Percentiles rank a stretch among this genome's conserved stretches.
Conservation (phyloP, 1,140 invertebrate genomes). For the Drosophila carrolli region DNA sequence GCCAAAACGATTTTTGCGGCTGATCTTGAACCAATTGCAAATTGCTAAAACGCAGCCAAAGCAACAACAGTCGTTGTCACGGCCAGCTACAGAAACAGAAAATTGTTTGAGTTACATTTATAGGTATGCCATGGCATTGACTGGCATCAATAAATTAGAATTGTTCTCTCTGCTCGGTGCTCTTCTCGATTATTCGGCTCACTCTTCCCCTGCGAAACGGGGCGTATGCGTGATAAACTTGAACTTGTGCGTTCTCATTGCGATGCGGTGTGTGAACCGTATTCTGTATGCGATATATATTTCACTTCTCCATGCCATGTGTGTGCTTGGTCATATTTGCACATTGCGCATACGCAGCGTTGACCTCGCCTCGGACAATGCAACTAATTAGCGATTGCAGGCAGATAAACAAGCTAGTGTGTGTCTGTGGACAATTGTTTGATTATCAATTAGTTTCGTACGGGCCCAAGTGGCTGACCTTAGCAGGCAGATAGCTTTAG, state of each 20-base stretch:
- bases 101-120: conserved; percentile 56
- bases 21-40: conserved; percentile 82
- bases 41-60: conserved; percentile 61
- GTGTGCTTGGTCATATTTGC: conserved; percentile 54
- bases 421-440: conserved; percentile 55
- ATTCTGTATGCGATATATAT: conserved; percentile 10
- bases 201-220: conserved; percentile 5
- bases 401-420: conserved; percentile 38
- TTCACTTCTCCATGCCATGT: conserved; percentile 6
- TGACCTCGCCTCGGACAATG: conserved; percentile 49
- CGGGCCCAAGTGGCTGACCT: conserved; percentile 44
- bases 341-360: conserved; percentile 76
- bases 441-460: conserved; percentile 73
- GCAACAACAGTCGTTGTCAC: conserved; percentile 39
- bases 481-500: conserved; percentile 41
- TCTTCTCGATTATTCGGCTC: conserved; percentile 14
- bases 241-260: conserved; percentile 55
- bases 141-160: conserved; percentile 65
- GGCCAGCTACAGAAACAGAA: conserved; percentile 56
- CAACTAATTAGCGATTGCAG: conserved; percentile 63
- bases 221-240: conserved; percentile 72
- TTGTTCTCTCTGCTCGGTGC: conserved; percentile 35
- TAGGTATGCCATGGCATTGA: conserved; percentile 60
- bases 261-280: background rate
- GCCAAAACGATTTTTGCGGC: conserved; percentile 44